Percentiles rank a stretch among this genome's conserved stretches.
phyloP scores from a whole-genome alignment of 2,888 invertebrate genomes.

The Synergus itoensis region DNA sequence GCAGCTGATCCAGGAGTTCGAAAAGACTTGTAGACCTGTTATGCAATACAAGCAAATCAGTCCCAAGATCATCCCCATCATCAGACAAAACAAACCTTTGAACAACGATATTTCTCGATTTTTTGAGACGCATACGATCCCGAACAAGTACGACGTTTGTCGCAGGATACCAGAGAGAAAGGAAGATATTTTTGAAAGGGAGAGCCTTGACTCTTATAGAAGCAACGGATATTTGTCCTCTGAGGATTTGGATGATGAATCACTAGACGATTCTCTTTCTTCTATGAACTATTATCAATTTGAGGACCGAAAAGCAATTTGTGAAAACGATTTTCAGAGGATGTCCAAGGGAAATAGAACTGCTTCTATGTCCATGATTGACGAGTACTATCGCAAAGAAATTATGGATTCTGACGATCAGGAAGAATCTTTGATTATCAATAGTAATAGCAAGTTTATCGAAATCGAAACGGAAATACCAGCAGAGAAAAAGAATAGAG shows the following conservation, averaged over 20 bases:
- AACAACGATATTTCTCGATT: constrained; percentile 73
- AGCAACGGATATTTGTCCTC: constrained; percentile 55
- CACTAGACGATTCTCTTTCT: constrained; percentile 64
- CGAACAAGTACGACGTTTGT: constrained; percentile 58
- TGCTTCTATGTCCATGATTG: constrained; percentile 51
- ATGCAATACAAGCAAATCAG: constrained; percentile 80
- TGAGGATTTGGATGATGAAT: constrained; percentile 61
- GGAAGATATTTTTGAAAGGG: constrained; percentile 44
- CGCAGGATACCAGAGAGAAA: constrained; percentile 41
- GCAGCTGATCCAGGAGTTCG: constrained; percentile 82
- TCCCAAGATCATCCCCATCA: constrained; percentile 64
- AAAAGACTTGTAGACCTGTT: constrained; percentile 81
- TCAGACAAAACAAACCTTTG: constrained; percentile 62
- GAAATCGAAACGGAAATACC: constrained; percentile 56
- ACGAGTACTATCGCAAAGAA: constrained; percentile 62
- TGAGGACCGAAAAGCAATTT: constrained; percentile 51
- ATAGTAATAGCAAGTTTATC: constrained; percentile 43
- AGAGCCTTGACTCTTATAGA: constrained; percentile 47
- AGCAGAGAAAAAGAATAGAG: constrained; percentile 60
- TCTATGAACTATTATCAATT: constrained; percentile 58
- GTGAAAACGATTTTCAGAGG: constrained; percentile 40
- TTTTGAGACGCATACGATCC: constrained; percentile 65
- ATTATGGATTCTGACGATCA: constrained; percentile 51
- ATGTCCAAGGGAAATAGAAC: constrained; percentile 42
- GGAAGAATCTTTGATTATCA: constrained; percentile 46